A percentile compares a stretch with the other conserved stretches of the same genome.
phyloP scores from a whole-genome alignment of 2,888 invertebrate species.

The Lasioglossum lativentre region DNA sequence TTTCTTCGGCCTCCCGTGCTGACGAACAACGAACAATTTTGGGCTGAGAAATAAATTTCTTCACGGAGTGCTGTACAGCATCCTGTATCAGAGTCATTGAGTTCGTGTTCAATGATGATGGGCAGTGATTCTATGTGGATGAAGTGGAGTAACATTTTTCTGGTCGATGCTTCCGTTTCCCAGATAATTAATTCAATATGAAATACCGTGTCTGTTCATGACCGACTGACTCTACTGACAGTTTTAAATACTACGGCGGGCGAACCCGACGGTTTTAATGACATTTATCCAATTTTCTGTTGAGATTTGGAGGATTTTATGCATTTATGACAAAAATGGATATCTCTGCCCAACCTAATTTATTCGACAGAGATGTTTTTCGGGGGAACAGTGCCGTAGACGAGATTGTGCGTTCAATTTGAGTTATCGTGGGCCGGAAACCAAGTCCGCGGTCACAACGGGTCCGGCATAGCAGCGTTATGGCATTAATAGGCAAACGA shows the following conservation, averaged over 20 bases:
- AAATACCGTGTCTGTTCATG: background rate
- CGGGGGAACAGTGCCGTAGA: background rate
- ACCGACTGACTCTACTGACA: background rate
- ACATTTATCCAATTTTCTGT: no score
- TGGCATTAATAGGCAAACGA: constrained; percentile 28
- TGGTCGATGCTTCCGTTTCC: no score
- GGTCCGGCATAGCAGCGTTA: background rate
- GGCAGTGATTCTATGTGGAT: background rate
- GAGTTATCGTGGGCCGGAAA: background rate
- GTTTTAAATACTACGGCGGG: background rate
- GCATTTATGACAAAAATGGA: no score
- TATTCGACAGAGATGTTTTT: background rate
- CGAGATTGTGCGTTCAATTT: background rate
- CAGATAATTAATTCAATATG: background rate
- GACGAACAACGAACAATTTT: constrained; percentile 3
- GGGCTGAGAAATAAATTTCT: background rate
- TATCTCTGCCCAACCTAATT: background rate
- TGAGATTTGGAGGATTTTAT: background rate
- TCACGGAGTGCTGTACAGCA: background rate
- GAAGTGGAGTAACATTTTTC: background rate
- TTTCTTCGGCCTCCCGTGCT: constrained; percentile 20
- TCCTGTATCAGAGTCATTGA: background rate
- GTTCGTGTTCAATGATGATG: background rate
- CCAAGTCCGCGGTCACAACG: background rate
- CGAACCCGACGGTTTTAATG: background rate